Percentiles rank a stretch among this genome's conserved stretches.
Conservation (phyloP, 2,888 invertebrate genomes). For the Frankliniella intonsa region DNA sequence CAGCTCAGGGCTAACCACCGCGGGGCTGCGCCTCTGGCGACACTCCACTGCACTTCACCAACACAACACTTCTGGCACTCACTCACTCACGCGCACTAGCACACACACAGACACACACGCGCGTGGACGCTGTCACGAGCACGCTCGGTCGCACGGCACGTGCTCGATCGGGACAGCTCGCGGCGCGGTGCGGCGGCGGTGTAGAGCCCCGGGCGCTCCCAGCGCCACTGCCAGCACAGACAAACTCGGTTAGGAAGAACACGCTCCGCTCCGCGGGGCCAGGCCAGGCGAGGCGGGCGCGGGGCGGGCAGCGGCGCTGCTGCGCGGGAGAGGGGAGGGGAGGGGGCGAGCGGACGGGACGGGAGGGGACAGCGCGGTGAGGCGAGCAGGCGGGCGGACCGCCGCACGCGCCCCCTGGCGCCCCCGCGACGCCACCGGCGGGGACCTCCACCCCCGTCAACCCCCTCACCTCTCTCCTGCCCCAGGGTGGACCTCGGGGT, state of each 20-base stretch:
- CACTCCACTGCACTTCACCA: too few relatives aligned
- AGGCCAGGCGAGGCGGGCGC: background rate
- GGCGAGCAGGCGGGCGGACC: too few relatives aligned
- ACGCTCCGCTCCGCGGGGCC: background rate
- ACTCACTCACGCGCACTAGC: background rate
- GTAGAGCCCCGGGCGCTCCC: background rate
- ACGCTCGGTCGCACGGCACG: background rate
- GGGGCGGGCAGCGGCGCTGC: background rate
- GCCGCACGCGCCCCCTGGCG: background rate
- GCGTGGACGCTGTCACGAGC: background rate
- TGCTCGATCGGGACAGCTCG: too few relatives aligned
- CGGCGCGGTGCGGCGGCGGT: background rate
- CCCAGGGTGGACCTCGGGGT: background rate
- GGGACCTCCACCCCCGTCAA: too few relatives aligned
- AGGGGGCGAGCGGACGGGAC: background rate
- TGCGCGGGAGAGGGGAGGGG: background rate
- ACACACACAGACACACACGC: background rate
- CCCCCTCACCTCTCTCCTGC: too few relatives aligned
- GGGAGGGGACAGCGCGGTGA: too few relatives aligned
- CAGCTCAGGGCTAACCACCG: too few relatives aligned
- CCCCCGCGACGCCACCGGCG: too few relatives aligned
- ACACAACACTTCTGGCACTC: background rate
- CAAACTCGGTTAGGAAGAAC: slow-evolving; percentile 10
- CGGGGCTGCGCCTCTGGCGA: too few relatives aligned
- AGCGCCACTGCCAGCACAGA: background rate